Evolutionary conservation across 2,888 invertebrate genomes (phyloP), one percentile per base, ranked within the genome.

Genomic region (Epistrophella euchroma): DNA sequence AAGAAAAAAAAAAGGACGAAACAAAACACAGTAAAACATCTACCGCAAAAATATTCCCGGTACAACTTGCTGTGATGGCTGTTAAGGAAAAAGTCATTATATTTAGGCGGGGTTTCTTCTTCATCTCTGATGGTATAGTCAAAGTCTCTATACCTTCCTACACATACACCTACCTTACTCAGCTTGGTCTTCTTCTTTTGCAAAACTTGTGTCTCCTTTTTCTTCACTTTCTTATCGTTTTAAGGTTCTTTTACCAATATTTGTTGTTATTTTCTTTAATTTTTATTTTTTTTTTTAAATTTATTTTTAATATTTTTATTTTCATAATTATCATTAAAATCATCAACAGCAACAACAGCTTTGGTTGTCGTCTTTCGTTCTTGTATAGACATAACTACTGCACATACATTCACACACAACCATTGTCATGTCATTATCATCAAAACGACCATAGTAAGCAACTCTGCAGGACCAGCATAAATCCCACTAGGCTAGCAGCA

Each of bases 81-180:
- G 74, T 32, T 60, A 40, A 77, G 60, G 72, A 55, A 78, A 76
- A 83, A 83, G 78, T 78, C 83, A 78, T 83, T 83, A 83, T 83
- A 78, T 78, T 78, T 83, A 83, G 83, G 83, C 83, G 83, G 83
- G 74, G 83, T 83, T 83, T 78, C 78, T 56, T 83, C 73, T 60
- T 70, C 83, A 45, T 64, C 28, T 28, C 22, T 52, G 22, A 7
- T 50, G 58, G 13, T 37, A 22, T 22, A 60, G 35, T 60, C 22
- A 22, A 22, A 60, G 22, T 37, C 60, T 66, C 28, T 22, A 37
- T 40, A 60, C 15, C 15, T 43, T 15, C 13, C 13, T 19, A 15
- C n/a, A 28, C 9, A 6, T 52, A 19, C 19, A 47, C 47, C 47
- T 45, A 50, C 22, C 2, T 9, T 17, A 47, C 11, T 32, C 58